Evolutionary conservation across 2,113 vertebrate genomes (phyloP), one percentile per base, ranked within the genome.

Genomic region (Aleadryas rufinucha): DNA sequence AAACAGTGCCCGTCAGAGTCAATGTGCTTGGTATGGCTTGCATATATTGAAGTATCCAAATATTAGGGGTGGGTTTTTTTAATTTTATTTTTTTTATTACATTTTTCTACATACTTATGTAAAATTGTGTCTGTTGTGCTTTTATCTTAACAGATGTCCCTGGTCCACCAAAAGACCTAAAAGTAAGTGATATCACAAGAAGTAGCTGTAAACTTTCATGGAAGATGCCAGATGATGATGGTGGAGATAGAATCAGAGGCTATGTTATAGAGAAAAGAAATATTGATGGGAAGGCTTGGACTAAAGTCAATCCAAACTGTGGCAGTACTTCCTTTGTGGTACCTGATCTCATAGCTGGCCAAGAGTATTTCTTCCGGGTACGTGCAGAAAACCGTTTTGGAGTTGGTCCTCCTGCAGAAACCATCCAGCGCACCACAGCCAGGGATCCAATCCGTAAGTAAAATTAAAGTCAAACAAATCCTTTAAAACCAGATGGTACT

Each of bases 211-310:
- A 98, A 97, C 99, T 99, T 91, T 98, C 98, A 63, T 99, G 99
- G 99, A 99, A 99, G 96, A 98, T 99, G 93, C 99, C 99, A 80
- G 99, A 98, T 33, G 98, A 98, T 66, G 99, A 99, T 52, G 99
- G 99, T 86, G 99, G 99, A 92, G 99, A 99, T 54, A 98, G 99
- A 95, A 98, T 99, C 89, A 99, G 98, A 98, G 99, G 99, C 95
- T 99, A 99, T 94, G 99, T 99, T 76, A 98, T 99, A 35, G 99
- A 99, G 97, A 99, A 99, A 97, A 99, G 98, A 96, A 99, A 98
- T 6, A 98, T 99, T 72, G 97, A 98, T 82, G 99, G 99, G 78
- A 99, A 99, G 96, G 99, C 99, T 84, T 99, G 99, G 99, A 99
- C 99, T 28, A 99, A 99, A 98, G 99, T 99, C 50, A 99, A 99